phyloP scores from a whole-genome alignment of 2,888 invertebrate genomes.

The Charanyca ferruginea region DNA sequence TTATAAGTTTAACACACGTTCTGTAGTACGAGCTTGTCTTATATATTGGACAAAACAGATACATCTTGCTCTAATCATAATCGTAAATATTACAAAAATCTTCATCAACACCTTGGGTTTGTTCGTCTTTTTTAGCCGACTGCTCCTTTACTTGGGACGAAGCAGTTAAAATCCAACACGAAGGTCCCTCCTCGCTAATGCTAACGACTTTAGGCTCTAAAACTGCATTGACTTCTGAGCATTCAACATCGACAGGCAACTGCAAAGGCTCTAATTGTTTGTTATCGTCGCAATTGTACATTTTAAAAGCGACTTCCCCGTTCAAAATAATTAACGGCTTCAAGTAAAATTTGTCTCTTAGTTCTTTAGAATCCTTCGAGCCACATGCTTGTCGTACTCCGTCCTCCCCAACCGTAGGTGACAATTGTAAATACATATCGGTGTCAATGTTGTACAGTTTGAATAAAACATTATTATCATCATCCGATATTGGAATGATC shows the following conservation, averaged over 20 bases:
- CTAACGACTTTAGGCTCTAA: neutral
- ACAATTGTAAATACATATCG: conserved; percentile 9
- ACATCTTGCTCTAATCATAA: conserved; percentile 31
- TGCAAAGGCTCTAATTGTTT: neutral
- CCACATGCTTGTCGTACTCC: neutral
- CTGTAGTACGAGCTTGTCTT: neutral
- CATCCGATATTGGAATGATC: conserved; percentile 17
- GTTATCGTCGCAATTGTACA: conserved; percentile 8
- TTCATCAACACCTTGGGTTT: conserved; percentile 12
- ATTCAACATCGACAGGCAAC: neutral
- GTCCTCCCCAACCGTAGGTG: neutral
- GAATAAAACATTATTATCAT: conserved; percentile 16
- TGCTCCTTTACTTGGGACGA: neutral
- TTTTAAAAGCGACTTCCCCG: conserved; percentile 22
- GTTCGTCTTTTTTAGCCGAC: neutral
- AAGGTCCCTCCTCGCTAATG: neutral
- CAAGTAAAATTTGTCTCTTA: conserved; percentile 23
- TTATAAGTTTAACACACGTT: too few relatives aligned
- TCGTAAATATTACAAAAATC: conserved; percentile 18
- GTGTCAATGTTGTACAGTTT: conserved; percentile 23
- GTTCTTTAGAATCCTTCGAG: conserved; percentile 6
- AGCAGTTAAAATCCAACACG: conserved; percentile 15
- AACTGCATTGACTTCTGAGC: neutral
- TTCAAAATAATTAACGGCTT: conserved; percentile 19
- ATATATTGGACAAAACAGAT: neutral